These are phyloP conservation scores for Anoncus sp. DNA, from an alignment of 2,888 invertebrate species.

Conservation along the genomic window DNA sequence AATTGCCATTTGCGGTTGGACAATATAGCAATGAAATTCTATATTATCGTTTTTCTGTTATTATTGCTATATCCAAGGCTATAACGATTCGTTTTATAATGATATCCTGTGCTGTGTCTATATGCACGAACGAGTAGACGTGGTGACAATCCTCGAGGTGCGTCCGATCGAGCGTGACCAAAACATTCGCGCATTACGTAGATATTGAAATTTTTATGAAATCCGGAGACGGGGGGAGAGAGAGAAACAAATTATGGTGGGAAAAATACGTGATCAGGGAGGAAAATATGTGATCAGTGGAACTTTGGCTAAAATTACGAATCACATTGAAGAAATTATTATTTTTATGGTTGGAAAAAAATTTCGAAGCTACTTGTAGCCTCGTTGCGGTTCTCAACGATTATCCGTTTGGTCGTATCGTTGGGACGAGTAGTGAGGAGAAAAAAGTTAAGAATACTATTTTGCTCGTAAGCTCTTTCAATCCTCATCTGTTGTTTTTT, in stretches of 20 bases:
- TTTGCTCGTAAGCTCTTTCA: slow-evolving; percentile 53
- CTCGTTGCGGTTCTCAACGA: neutral
- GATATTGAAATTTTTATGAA: slow-evolving; percentile 8
- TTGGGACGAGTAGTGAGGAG: too few species aligned
- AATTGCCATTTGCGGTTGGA: slow-evolving; percentile 33
- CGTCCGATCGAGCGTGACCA: slow-evolving; percentile 71
- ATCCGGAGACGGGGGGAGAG: too few species aligned
- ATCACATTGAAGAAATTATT: neutral
- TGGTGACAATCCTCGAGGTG: slow-evolving; percentile 72
- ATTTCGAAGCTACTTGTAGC: too few species aligned
- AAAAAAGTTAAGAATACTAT: slow-evolving; percentile 62
- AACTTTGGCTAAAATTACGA: neutral
- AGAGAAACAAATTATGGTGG: slow-evolving; percentile 41
- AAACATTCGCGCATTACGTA: slow-evolving; percentile 44
- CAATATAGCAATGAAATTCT: slow-evolving; percentile 1
- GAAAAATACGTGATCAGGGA: slow-evolving; percentile 33
- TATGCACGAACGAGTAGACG: slow-evolving; percentile 79
- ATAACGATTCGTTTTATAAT: slow-evolving; percentile 55
- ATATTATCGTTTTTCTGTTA: slow-evolving; percentile 22
- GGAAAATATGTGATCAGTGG: neutral
- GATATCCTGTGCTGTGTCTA: slow-evolving; percentile 78
- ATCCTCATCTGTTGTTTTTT: slow-evolving; percentile 37
- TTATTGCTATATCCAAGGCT: slow-evolving; percentile 41
- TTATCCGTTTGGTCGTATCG: slow-evolving; percentile 54
- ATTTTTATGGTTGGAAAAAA: neutral